phyloP scores from a whole-genome alignment of 2,113 vertebrate genomes.

The Mus pahari region DNA sequence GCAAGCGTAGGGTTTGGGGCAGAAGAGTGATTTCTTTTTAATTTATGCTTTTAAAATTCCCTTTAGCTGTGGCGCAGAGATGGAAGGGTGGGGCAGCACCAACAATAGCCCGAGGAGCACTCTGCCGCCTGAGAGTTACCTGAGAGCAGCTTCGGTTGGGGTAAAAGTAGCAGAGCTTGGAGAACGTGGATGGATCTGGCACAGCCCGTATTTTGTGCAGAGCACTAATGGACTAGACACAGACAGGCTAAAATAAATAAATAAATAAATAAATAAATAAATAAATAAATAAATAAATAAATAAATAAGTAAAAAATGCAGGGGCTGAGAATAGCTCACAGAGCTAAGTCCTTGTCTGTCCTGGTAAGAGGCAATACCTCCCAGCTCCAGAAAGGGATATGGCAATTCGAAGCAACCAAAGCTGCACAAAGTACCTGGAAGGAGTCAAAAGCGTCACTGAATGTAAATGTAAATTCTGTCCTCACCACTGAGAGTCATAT shows the following conservation, averaged over 20 bases:
- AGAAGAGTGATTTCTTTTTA: slow-evolving; percentile 39
- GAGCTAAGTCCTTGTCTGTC: not conserved
- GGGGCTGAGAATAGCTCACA: not conserved
- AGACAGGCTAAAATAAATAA: not conserved
- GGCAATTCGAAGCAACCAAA: slow-evolving; percentile 12
- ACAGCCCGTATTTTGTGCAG: not conserved
- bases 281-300: too few relatives aligned
- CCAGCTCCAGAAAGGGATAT: not conserved
- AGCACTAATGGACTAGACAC: not conserved
- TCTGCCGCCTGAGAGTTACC: not conserved
- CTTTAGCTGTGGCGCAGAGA: not conserved
- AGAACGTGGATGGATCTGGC: not conserved
- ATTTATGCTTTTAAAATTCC: slow-evolving; percentile 54
- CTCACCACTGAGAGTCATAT: not conserved
- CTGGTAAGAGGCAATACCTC: not conserved
- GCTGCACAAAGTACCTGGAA: not conserved
- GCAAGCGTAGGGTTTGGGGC: not conserved
- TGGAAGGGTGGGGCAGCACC: not conserved
- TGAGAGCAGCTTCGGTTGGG: not conserved
- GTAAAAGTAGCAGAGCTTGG: not conserved
- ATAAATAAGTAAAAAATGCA: too few relatives aligned
- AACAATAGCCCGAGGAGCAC: not conserved
- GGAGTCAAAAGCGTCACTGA: not conserved
- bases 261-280: too few relatives aligned
- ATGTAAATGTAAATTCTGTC: slow-evolving; percentile 35